A percentile compares a stretch with the other conserved stretches of the same genome.
phyloP scores from a whole-genome alignment of 2,888 invertebrate genomes.

The Drosophila cognata region DNA sequence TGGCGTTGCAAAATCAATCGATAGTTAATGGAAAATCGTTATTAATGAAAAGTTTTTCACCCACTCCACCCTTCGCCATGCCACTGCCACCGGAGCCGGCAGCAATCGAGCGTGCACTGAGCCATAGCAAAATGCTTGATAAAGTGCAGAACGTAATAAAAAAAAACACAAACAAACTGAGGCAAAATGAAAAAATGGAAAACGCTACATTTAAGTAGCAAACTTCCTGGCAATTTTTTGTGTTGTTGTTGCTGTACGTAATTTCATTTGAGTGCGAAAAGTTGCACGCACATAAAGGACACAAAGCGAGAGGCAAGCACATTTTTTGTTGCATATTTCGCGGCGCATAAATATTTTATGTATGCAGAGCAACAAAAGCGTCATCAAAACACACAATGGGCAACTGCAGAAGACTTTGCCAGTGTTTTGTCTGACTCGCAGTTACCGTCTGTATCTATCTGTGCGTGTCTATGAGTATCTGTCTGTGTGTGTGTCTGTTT shows the following conservation, averaged over 20 bases:
- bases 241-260: conserved; percentile 60
- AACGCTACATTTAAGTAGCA: conserved; percentile 77
- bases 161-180: conserved; percentile 15
- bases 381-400: conserved; percentile 61
- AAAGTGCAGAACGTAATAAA: conserved; percentile 76
- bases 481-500: conserved; percentile 7
- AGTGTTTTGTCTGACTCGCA: conserved; percentile 27
- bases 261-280: conserved; percentile 82
- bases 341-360: conserved; percentile 78
- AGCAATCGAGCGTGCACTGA: conserved; percentile 80
- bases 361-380: conserved; percentile 73
- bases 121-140: conserved; percentile 82
- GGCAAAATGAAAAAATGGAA: conserved; percentile 44
- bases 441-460: background rate
- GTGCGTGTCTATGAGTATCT: conserved; percentile 18
- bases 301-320: conserved; percentile 16
- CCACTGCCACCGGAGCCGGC: conserved; percentile 4
- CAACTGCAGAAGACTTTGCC: conserved; percentile 41
- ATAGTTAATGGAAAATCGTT: conserved; percentile 85
- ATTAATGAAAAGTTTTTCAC: conserved; percentile 84
- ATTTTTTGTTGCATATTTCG: conserved; percentile 75
- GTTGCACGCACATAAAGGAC: conserved; percentile 69
- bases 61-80: conserved; percentile 11
- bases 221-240: conserved; percentile 49
- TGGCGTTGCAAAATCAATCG: conserved; percentile 84